phyloP scores from a whole-genome alignment of 1,140 invertebrate genomes.

The Lucilia cuprina region DNA sequence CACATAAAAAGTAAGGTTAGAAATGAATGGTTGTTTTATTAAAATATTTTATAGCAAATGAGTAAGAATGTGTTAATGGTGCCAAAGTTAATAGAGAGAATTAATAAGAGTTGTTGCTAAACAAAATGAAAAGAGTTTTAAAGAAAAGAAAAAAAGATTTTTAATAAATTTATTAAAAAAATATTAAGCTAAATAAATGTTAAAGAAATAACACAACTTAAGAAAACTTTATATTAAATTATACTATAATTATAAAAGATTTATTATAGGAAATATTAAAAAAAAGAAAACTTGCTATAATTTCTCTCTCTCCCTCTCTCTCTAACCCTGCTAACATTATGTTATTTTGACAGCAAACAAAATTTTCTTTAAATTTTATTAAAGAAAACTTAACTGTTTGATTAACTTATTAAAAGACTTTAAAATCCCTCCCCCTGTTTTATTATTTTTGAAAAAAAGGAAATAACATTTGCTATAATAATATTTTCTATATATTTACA shows the following conservation, averaged over 20 bases:
- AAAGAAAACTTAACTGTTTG: neutral
- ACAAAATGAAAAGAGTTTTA: neutral
- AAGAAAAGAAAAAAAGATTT: neutral
- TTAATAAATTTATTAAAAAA: neutral
- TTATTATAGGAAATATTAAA: neutral
- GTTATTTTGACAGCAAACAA: neutral
- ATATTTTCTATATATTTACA: neutral
- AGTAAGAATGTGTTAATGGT: conserved; percentile 16
- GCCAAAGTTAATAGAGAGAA: conserved; percentile 20
- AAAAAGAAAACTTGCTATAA: neutral
- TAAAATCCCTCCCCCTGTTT: neutral
- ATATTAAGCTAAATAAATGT: neutral
- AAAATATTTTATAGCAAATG: neutral
- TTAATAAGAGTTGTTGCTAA: conserved; percentile 6
- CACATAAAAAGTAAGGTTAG: neutral
- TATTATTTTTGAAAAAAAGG: neutral
- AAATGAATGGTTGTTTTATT: conserved; percentile 8
- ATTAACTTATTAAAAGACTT: neutral
- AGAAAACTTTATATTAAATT: neutral
- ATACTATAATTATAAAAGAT: neutral
- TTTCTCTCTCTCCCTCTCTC: neutral
- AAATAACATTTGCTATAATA: neutral
- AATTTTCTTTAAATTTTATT: neutral
- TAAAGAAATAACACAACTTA: neutral
- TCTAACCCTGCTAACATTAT: neutral